Evolutionary conservation across 2,113 vertebrate species (phyloP).

Genomic region (Numida meleagris): DNA sequence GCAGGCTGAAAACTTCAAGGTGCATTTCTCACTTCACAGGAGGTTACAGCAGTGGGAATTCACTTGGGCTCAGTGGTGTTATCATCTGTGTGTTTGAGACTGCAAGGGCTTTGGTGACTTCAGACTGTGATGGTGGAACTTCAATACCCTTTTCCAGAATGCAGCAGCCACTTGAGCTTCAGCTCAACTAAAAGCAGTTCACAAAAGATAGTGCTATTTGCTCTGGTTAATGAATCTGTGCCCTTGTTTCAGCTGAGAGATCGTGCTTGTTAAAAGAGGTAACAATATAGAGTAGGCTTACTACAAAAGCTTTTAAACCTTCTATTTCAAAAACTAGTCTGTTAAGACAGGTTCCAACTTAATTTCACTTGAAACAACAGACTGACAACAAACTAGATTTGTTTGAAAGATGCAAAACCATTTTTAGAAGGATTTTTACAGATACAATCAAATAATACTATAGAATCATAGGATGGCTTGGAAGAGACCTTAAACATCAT

Average conservation of each 20-base stretch:
- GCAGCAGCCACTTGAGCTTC: background rate
- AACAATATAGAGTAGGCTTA: background rate
- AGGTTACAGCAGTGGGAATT: background rate
- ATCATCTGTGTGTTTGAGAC: background rate
- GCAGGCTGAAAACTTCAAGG: background rate
- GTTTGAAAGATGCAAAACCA: background rate
- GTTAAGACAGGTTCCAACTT: background rate
- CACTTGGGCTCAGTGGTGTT: background rate
- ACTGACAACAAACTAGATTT: background rate
- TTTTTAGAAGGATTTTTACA: background rate
- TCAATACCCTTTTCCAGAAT: background rate
- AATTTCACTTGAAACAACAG: background rate
- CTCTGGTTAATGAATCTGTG: background rate
- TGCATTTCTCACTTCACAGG: background rate
- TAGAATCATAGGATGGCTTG: background rate
- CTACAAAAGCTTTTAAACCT: background rate
- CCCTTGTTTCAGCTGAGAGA: background rate
- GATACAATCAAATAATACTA: background rate
- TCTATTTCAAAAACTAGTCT: background rate
- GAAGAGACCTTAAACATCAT: background rate
- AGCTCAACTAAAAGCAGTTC: background rate
- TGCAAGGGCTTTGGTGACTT: fast-evolving
- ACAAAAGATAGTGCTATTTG: fast-evolving
- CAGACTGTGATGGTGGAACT: background rate
- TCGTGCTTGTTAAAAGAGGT: background rate